Base-by-base conservation (phyloP, 2,113 vertebrate genomes). In the Eudorcas thomsonii region DNA sequence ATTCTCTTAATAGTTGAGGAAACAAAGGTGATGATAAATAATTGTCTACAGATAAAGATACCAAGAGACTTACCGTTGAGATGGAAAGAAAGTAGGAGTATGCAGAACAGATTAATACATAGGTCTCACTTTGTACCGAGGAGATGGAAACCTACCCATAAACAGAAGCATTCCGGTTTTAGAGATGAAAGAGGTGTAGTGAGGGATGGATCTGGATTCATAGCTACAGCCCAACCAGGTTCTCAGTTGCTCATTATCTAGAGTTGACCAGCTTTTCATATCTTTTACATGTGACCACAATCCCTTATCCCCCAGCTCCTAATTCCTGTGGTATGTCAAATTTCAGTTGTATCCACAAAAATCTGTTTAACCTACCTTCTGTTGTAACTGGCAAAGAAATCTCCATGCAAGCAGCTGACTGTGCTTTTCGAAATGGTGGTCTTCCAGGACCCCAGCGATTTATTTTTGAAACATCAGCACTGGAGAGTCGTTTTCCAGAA, bases 331-430 rank as follows among this genome's bases (percentile, higher is more conserved):
- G 80, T n/a, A 96, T 92, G 92, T 43, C 80, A 93, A 95, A 90
- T 90, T 96, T 95, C 78, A 97, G n/a, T 92, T 96, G 87, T 9
- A 85, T 13, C 88, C 26, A 98, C 95, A 98, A 98, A 98, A 93
- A 55, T 89, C 12, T 39, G 14, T 62, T 97, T 94, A 99, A 99
- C 99, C 99, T 99, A 99, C 99, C 99, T 99, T 99, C 99, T 97
- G 99, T 99, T 99, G 99, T 99, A 98, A 99, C 99, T 97, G 99
- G 99, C 98, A 99, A 99, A 98, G 99, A 99, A 98, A 99, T 99
- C 98, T 99, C 99, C 99, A 99, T 99, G 99, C 99, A 99, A 98
- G 99, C 99, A 94, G 99, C 99, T 93, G 99, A 99, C 98, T 99
- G 99, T 80, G 99, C 99, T 99, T 99, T 99, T 98, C 99, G 99